phyloP scores from a whole-genome alignment of 1,140 invertebrate species.

The Bombus vancouverensis region DNA sequence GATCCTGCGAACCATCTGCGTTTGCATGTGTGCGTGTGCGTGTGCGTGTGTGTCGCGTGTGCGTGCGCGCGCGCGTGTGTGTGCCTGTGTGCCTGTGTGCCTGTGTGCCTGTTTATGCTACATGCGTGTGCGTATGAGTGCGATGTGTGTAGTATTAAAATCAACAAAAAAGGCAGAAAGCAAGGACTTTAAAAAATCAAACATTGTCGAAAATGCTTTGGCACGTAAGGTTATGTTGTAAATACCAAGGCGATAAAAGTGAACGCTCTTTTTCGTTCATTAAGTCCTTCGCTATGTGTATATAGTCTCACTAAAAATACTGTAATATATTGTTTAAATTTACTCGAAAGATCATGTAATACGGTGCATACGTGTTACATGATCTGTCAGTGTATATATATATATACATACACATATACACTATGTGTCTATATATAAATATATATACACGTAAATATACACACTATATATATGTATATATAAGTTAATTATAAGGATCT shows the following conservation, averaged over 20 bases:
- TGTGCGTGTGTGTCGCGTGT: background rate
- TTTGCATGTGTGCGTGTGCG: background rate
- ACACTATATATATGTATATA: conserved; percentile 8
- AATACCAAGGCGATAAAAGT: conserved; percentile 20
- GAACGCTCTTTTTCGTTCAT: background rate
- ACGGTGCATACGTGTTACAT: conserved; percentile 1
- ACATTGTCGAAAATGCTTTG: background rate
- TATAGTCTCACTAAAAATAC: conserved; percentile 26
- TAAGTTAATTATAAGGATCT: conserved; percentile 36
- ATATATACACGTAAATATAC: background rate
- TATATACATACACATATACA: no score
- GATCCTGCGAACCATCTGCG: background rate
- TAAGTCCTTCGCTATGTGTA: conserved; percentile 11
- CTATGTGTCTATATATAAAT: no score
- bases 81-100: no score
- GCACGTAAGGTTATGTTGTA: conserved; percentile 13
- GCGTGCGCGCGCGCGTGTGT: background rate
- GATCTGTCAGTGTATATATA: background rate
- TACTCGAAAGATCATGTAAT: conserved; percentile 22
- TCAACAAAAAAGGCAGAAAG: background rate
- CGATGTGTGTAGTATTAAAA: background rate
- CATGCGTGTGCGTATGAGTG: background rate
- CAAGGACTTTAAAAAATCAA: background rate
- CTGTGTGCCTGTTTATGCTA: background rate
- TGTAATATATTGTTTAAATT: conserved; percentile 65